These are phyloP conservation scores for Anthopleura xanthogrammica DNA, from an alignment of 92 coral and sea anemone species.

Conservation along the genomic window DNA sequence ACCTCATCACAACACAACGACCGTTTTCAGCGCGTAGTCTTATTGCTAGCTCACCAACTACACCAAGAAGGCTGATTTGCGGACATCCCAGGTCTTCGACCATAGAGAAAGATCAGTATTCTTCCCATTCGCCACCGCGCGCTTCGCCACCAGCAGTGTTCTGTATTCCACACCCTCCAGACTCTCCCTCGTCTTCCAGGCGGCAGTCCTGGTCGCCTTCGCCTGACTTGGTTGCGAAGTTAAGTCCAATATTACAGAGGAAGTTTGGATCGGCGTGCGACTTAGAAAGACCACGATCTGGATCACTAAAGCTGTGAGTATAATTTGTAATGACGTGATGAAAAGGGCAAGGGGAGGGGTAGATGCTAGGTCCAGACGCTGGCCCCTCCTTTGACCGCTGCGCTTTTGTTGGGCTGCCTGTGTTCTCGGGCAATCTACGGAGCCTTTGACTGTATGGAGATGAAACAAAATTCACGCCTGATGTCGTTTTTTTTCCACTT, in stretches of 20 bases:
- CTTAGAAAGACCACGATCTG: background rate
- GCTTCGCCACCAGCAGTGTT: background rate
- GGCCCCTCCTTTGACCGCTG: no score
- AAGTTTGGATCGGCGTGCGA: constrained; percentile 7
- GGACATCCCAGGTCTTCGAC: background rate
- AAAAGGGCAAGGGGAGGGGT: no score
- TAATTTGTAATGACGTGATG: no score
- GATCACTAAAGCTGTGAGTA: background rate
- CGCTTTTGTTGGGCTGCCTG: no score
- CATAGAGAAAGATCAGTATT: background rate
- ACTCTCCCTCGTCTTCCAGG: background rate
- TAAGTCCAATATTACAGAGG: background rate
- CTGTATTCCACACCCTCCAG: constrained; percentile 4
- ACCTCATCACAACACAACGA: background rate
- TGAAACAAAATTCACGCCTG: no score
- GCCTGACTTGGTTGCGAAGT: background rate
- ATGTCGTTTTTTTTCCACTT: no score
- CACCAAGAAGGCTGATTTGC: background rate
- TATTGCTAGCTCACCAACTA: background rate
- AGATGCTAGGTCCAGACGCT: no score
- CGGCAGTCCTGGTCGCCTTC: constrained; percentile 3
- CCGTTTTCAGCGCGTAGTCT: background rate
- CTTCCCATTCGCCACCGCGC: background rate
- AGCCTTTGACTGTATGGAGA: no score
- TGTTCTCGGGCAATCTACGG: no score